Evolutionary conservation across 2,888 invertebrate genomes (phyloP).

Genomic region (Noctuana brunneofusca): DNA sequence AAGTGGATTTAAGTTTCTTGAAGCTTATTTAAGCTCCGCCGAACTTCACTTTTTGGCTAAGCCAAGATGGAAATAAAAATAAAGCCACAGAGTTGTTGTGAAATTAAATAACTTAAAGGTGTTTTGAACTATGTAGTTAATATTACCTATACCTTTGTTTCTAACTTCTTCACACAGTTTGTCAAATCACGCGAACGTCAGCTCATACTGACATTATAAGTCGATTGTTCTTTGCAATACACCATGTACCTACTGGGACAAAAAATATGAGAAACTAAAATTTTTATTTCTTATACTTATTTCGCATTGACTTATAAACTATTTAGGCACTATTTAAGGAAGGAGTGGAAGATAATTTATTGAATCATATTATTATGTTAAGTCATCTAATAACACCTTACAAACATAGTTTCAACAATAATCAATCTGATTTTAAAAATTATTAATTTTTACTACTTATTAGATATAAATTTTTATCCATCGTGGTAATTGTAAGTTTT

Average conservation of each 20-base stretch:
- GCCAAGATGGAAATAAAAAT: slow-evolving; percentile 21
- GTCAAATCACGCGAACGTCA: neutral
- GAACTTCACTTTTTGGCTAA: slow-evolving; percentile 23
- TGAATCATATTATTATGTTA: too few species aligned
- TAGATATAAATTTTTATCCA: neutral
- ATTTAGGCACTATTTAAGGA: too few species aligned
- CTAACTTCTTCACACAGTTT: neutral
- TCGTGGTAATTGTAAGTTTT: neutral
- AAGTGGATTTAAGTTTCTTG: slow-evolving; percentile 29
- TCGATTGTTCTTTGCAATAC: too few species aligned
- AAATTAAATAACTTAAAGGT: neutral
- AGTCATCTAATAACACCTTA: too few species aligned
- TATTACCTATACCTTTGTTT: neutral
- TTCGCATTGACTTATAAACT: too few species aligned
- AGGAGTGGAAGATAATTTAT: too few species aligned
- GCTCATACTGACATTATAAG: too few species aligned
- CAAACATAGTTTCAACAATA: too few species aligned
- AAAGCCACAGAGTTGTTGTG: slow-evolving; percentile 3
- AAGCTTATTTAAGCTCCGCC: slow-evolving; percentile 24
- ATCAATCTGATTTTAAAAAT: too few species aligned
- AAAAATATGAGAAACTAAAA: neutral
- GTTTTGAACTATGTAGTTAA: too few species aligned
- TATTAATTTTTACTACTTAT: too few species aligned
- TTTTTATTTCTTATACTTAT: neutral
- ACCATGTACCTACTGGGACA: neutral